Conservation (phyloP, 2,797 vertebrate genomes). For the Buphagus erythrorhynchus region DNA sequence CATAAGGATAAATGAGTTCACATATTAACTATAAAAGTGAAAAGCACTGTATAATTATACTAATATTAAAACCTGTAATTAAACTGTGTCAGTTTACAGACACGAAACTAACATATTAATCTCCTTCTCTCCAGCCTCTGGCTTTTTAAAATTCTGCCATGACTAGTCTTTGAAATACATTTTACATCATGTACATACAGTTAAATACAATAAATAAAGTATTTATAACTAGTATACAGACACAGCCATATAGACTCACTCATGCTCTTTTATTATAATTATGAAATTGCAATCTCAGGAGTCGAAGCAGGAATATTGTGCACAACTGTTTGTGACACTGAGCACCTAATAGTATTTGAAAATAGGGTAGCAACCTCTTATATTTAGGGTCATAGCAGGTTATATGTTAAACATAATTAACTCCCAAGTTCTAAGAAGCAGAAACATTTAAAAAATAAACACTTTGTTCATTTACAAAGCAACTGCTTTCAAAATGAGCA, state of each 20-base stretch:
- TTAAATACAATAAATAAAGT: background rate
- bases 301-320: background rate
- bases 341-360: background rate
- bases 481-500: background rate
- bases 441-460: background rate
- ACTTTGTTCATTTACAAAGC: background rate
- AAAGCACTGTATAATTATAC: background rate
- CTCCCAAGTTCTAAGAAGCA: background rate
- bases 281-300: background rate
- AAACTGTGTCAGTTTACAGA: background rate
- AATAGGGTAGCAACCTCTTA: background rate
- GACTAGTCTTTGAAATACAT: background rate
- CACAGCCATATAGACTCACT: background rate
- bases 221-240: background rate
- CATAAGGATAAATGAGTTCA: background rate
- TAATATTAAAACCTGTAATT: conserved; percentile 11
- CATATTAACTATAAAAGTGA: background rate
- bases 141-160: background rate
- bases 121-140: background rate
- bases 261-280: background rate
- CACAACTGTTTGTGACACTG: background rate
- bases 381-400: background rate
- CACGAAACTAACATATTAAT: background rate
- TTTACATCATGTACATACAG: background rate
- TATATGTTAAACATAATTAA: background rate